Base-by-base conservation (phyloP, 2,797 vertebrate genomes). In the Alcedo atthis region DNA sequence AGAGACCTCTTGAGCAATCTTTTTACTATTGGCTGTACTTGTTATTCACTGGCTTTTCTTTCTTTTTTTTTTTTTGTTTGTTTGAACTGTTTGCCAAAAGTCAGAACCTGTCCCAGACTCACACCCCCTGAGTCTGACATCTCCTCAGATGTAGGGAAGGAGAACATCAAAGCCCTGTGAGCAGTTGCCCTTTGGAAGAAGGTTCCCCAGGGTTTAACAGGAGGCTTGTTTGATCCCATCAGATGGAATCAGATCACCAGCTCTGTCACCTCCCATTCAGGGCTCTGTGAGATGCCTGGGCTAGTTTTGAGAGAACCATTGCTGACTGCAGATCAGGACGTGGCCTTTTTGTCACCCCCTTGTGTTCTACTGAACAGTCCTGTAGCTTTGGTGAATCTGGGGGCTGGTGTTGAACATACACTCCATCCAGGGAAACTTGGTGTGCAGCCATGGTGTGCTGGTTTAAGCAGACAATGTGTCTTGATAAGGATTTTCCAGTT, bases 21-120 rank as follows among this genome's bases (percentile, higher is more conserved):
- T 69, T 71, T 15, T 37, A 15, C 21, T 64, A n/a, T 83, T 92
- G 71, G 40, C 77, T 28, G 10, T 1, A 8, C 45, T 63, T 40
- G 35, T 91, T 88, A 28, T 21, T 30, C 78, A 46, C 59, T 62
- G 70, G 42, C 42, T 81, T 18, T 26, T 77, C 53, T 73, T 82
- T 40, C 37, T 40, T 40, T 40, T 33, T 33, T 33, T 33, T 33
- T 33, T 40, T 40, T 40, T 40, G 37, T 40, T 24, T 10, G 35
- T 95, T 96, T 96, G 93, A 94, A 66, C 79, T 89, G 48, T 53
- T 87, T 95, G 93, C 93, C 92, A 93, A 53, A 87, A 93, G 62
- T 89, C 87, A 92, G 85, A 94, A 91, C 92, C 92, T 94, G 87
- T 90, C 80, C 83, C 62, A 54, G 70, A 43, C 64, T 89, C 51